phyloP scores from a whole-genome alignment of 2,888 invertebrate genomes.

The Andricus curvator region DNA sequence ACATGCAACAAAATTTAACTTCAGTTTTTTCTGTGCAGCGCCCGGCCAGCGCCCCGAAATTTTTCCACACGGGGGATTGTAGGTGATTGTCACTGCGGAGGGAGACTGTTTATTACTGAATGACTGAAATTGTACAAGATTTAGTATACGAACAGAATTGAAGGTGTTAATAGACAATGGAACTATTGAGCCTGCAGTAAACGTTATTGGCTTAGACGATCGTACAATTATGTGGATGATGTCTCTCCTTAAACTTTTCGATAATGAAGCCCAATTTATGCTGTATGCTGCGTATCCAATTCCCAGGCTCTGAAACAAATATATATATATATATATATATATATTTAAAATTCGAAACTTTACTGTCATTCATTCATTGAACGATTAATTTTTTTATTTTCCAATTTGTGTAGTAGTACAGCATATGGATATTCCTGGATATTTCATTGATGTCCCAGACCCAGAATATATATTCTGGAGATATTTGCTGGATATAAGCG shows the following conservation, averaged over 20 bases:
- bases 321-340: no score
- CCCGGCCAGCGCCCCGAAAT: no score
- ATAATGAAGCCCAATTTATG: constrained; percentile 62
- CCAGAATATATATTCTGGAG: no score
- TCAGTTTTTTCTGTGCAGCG: no score
- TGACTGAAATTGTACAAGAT: neutral
- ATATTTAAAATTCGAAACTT: neutral
- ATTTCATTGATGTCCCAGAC: no score
- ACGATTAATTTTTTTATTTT: neutral
- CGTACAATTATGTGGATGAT: constrained; percentile 61
- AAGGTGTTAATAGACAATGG: constrained; percentile 61
- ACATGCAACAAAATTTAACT: no score
- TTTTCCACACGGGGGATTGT: no score
- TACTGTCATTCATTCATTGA: neutral
- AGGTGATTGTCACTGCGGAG: no score
- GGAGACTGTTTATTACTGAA: no score
- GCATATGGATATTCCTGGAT: no score
- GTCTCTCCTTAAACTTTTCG: constrained; percentile 54
- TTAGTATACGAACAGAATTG: neutral
- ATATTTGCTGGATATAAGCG: no score
- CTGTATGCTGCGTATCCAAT: constrained; percentile 59
- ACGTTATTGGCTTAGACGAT: constrained; percentile 59
- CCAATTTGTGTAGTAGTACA: no score
- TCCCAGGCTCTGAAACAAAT: constrained; percentile 55
- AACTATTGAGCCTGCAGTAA: constrained; percentile 61